These are phyloP conservation scores for Hyaena hyaena DNA, from an alignment of 2,113 vertebrate genomes.

Conservation along the genomic window DNA sequence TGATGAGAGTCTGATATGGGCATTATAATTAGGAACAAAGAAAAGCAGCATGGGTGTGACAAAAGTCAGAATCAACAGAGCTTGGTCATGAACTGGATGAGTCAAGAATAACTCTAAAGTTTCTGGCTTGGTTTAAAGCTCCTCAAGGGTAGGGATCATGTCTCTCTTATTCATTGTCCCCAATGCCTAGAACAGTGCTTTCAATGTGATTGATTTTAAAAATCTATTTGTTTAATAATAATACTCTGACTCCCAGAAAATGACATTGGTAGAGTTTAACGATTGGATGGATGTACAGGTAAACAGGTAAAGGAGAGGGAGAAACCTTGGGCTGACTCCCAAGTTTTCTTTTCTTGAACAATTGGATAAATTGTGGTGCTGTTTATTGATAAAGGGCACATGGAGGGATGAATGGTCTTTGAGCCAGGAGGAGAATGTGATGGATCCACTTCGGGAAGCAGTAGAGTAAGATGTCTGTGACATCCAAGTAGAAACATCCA, in stretches of 20 bases:
- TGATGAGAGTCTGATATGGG: background rate
- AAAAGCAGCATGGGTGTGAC: background rate
- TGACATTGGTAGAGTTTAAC: background rate
- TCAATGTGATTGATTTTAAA: background rate
- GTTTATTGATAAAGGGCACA: background rate
- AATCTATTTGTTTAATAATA: background rate
- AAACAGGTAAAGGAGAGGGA: background rate
- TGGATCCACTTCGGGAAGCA: background rate
- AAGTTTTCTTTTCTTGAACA: background rate
- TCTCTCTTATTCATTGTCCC: background rate
- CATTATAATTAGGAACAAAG: background rate
- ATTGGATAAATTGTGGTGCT: background rate
- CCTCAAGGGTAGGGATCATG: background rate
- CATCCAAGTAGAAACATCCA: background rate
- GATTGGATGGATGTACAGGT: background rate
- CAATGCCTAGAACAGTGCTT: background rate
- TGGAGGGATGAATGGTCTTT: background rate
- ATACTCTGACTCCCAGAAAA: background rate
- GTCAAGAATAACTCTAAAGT: background rate
- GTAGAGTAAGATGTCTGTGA: background rate
- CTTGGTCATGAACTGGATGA: background rate
- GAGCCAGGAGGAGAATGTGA: background rate
- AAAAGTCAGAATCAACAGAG: background rate
- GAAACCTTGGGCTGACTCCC: background rate
- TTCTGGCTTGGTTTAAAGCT: background rate